phyloP scores from a whole-genome alignment of 1,140 invertebrate species.

The Drosophila lowei region DNA sequence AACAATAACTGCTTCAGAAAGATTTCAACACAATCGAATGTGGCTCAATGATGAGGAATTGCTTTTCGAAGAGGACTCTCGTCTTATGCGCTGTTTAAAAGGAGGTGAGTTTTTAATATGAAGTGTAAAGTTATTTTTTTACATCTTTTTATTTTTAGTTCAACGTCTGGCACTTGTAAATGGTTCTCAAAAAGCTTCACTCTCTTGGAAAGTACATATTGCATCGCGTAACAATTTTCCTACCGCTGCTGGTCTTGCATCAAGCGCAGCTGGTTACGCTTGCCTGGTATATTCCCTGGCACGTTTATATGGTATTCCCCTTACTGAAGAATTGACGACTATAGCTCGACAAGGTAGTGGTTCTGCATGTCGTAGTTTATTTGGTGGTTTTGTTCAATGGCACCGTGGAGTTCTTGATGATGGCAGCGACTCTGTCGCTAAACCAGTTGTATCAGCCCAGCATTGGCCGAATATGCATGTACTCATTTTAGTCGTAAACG shows the following conservation, averaged over 20 bases:
- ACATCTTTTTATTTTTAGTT: constrained; percentile 35
- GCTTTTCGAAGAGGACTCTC: constrained; percentile 87
- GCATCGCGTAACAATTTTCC: constrained; percentile 99
- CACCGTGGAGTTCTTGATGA: constrained; percentile 87
- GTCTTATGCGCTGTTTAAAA: constrained; percentile 91
- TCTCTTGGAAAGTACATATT: constrained; percentile 91
- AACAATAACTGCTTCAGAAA: constrained; percentile 89
- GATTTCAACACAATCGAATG: constrained; percentile 90
- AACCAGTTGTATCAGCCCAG: constrained; percentile 87
- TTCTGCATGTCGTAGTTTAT: constrained; percentile 97
- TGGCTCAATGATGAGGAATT: constrained; percentile 96
- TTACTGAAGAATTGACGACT: constrained; percentile 90
- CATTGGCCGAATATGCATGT: constrained; percentile 97
- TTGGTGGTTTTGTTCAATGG: constrained; percentile 97
- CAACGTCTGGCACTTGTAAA: constrained; percentile 82
- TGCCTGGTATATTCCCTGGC: constrained; percentile 91
- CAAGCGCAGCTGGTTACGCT: constrained; percentile 98
- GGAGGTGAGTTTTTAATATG: constrained; percentile 86
- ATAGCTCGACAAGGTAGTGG: constrained; percentile 96
- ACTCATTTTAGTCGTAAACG: constrained; percentile 95
- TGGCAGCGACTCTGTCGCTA: constrained; percentile 93
- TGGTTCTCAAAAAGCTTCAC: constrained; percentile 82
- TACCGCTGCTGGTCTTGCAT: constrained; percentile 98
- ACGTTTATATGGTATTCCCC: constrained; percentile 89
- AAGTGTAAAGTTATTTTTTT: constrained; percentile 1